Conservation (phyloP, 2,113 vertebrate genomes). For the Alosa alosa region DNA sequence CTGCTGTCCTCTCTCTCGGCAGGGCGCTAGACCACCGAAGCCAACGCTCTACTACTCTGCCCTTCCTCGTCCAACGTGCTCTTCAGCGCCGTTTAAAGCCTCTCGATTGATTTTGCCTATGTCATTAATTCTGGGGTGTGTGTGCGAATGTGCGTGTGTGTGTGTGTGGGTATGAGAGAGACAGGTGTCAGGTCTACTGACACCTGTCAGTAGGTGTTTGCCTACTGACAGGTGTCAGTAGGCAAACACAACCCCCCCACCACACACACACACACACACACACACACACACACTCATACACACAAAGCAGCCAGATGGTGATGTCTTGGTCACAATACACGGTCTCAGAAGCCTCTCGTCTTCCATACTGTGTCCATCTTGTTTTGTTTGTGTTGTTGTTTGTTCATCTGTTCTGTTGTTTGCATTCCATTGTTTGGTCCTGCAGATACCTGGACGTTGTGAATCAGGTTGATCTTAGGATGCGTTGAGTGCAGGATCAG, state of each 20-base stretch:
- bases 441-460: not conserved
- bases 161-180: not conserved
- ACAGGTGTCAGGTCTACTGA: no score
- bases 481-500: not conserved
- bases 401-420: constrained; percentile 35
- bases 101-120: not conserved
- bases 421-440: not conserved
- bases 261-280: not conserved
- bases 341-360: not conserved
- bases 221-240: no score
- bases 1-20: not conserved
- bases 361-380: not conserved
- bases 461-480: not conserved
- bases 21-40: not conserved
- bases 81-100: not conserved
- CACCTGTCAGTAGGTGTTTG: no score
- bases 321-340: no score
- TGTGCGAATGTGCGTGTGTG: not conserved
- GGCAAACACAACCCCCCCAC: constrained; percentile 11
- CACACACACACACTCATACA: not conserved
- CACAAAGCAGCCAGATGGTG: not conserved
- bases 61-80: not conserved
- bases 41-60: not conserved
- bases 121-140: not conserved
- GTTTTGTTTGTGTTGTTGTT: constrained; percentile 40